Evolutionary conservation across 2,797 vertebrate species (phyloP).

Genomic region (Fratercula arctica): DNA sequence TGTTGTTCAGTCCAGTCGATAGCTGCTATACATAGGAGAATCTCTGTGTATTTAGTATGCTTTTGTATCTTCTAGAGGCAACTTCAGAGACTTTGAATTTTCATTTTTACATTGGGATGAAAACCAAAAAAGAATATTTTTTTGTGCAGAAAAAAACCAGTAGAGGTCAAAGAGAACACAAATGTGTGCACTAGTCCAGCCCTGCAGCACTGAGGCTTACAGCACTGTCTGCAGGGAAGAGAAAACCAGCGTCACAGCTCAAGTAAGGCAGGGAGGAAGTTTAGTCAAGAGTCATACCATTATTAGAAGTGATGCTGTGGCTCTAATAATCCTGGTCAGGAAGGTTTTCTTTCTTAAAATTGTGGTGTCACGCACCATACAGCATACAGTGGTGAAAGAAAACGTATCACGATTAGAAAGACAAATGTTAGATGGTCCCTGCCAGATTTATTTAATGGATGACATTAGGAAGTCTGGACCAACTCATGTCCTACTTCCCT

Average conservation of each 20-base stretch:
- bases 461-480: background rate
- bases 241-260: background rate
- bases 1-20: background rate
- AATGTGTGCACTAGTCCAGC: too few relatives aligned
- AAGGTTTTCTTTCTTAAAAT: background rate
- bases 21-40: background rate
- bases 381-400: background rate
- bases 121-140: background rate
- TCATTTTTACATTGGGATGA: background rate
- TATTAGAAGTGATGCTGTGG: background rate
- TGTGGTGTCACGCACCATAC: background rate
- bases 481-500: fast-evolving
- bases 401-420: fast-evolving
- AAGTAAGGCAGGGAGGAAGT: background rate
- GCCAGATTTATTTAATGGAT: background rate
- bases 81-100: background rate
- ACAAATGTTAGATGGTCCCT: background rate
- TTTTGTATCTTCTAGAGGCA: background rate
- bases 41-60: background rate
- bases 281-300: too few relatives aligned
- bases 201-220: background rate
- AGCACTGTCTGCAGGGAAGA: too few relatives aligned
- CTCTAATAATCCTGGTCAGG: background rate
- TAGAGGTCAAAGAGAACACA: background rate
- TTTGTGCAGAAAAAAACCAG: fast-evolving